Evolutionary conservation across 1,140 invertebrate genomes (phyloP).

Genomic region (Anagrus nilaparvatae): DNA sequence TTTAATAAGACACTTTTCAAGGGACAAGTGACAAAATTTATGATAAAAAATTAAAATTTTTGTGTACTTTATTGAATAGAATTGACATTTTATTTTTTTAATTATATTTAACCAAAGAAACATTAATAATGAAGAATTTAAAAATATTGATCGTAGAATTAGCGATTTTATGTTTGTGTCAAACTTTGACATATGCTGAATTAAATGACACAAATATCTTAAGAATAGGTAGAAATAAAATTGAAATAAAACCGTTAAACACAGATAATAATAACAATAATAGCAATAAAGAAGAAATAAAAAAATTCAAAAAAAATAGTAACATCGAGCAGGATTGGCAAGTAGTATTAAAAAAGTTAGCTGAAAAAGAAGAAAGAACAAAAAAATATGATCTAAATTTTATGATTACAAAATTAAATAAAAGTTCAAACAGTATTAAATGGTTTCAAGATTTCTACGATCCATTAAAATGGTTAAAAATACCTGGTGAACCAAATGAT

Average conservation of each 20-base stretch:
- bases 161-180: too few relatives aligned
- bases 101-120: too few relatives aligned
- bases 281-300: slow-evolving; percentile 11
- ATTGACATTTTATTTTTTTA: too few relatives aligned
- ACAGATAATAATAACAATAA: not conserved
- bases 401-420: slow-evolving; percentile 28
- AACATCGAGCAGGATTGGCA: slow-evolving; percentile 39
- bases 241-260: not conserved
- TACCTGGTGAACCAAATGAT: slow-evolving; percentile 31
- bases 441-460: slow-evolving; percentile 56
- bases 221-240: not conserved
- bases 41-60: too few relatives aligned
- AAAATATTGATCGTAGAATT: too few relatives aligned
- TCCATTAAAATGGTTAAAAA: slow-evolving; percentile 51
- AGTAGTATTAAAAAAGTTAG: slow-evolving; percentile 24
- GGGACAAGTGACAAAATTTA: too few relatives aligned
- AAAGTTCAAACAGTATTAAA: slow-evolving; percentile 42
- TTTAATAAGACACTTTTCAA: too few relatives aligned
- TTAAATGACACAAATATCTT: not conserved
- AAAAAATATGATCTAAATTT: slow-evolving; percentile 35
- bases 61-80: too few relatives aligned
- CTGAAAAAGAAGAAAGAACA: slow-evolving; percentile 21
- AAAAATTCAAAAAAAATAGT: slow-evolving; percentile 33
- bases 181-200: not conserved
- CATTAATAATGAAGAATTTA: too few relatives aligned